Evolutionary conservation across 2,797 vertebrate species (phyloP).

Genomic region (Myotis findleyi): DNA sequence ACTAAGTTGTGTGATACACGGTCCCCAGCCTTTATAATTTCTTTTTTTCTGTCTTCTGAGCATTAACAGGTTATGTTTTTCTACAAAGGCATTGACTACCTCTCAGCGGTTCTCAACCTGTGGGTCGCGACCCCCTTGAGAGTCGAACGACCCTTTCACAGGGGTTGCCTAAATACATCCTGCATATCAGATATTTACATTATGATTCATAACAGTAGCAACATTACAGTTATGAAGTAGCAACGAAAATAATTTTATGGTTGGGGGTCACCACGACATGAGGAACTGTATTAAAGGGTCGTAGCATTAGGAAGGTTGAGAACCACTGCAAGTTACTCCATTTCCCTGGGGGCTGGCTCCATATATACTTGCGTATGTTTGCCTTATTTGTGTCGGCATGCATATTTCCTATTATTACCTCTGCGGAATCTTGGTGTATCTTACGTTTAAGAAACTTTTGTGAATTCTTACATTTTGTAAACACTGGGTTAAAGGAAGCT

Average conservation of each 20-base stretch:
- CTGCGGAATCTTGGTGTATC: background rate
- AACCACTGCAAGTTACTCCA: background rate
- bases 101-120: background rate
- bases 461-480: conserved; percentile 44
- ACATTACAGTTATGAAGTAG: too few relatives aligned
- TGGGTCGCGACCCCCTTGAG: too few relatives aligned
- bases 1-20: background rate
- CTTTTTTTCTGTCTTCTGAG: background rate
- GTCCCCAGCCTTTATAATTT: conserved; percentile 48
- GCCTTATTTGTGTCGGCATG: background rate
- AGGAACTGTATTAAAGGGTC: too few relatives aligned
- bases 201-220: too few relatives aligned
- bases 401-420: background rate
- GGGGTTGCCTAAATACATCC: too few relatives aligned
- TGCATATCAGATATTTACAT: too few relatives aligned
- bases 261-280: too few relatives aligned
- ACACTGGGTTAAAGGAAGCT: background rate
- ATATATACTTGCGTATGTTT: background rate
- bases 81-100: conserved; percentile 32
- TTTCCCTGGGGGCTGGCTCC: background rate
- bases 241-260: too few relatives aligned
- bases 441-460: background rate
- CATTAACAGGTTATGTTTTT: conserved; percentile 46
- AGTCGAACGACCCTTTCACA: too few relatives aligned
- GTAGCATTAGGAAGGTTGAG: too few relatives aligned